These are phyloP conservation scores for Drosophila fuyamai DNA, from an alignment of 1,140 invertebrate species.

Conservation along the genomic window DNA sequence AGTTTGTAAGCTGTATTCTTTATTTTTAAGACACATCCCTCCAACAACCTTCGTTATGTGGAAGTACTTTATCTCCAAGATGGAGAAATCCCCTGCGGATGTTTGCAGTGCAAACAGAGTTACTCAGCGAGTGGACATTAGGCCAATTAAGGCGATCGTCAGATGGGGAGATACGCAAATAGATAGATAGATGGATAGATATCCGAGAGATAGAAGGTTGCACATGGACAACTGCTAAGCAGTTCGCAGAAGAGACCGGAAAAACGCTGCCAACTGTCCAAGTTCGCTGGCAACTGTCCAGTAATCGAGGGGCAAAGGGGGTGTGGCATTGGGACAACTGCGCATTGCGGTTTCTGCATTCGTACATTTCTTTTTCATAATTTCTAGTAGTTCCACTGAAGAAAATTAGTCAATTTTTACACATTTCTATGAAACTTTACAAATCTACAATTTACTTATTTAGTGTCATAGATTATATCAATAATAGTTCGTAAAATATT, in stretches of 20 bases:
- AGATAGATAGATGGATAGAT: constrained; percentile 35
- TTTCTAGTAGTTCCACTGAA: constrained; percentile 9
- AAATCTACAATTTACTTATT: too few relatives aligned
- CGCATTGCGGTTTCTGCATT: constrained; percentile 77
- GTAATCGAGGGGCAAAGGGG: constrained; percentile 21
- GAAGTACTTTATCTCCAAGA: not conserved
- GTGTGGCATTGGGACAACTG: constrained; percentile 61
- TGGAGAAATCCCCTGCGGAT: constrained; percentile 48
- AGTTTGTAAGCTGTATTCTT: not conserved
- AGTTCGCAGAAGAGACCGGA: constrained; percentile 64
- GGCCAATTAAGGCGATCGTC: constrained; percentile 58
- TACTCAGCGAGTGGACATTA: constrained; percentile 57
- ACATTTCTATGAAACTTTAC: too few relatives aligned
- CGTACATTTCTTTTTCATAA: constrained; percentile 59
- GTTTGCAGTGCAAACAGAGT: constrained; percentile 56
- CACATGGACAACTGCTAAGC: constrained; percentile 8
- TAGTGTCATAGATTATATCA: too few relatives aligned
- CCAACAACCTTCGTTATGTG: not conserved
- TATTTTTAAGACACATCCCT: not conserved
- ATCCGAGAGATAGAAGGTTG: not conserved
- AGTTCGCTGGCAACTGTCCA: constrained; percentile 37
- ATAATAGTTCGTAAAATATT: too few relatives aligned
- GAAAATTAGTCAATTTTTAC: not conserved
- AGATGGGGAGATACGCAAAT: constrained; percentile 15
- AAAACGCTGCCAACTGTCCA: constrained; percentile 62